Conservation (phyloP, 2,888 invertebrate genomes). For the Aphodius sticticus region DNA sequence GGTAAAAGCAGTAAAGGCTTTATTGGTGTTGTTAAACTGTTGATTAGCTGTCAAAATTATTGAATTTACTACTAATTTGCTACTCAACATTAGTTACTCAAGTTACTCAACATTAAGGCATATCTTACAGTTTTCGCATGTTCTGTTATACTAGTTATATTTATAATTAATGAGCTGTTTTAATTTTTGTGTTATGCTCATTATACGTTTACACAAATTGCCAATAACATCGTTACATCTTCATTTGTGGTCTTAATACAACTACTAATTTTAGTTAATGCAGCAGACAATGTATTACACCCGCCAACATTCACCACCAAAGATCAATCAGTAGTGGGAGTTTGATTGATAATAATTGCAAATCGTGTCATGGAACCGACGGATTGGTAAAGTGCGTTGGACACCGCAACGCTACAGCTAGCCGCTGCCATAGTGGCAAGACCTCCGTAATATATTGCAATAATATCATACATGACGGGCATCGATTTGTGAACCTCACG, state of each 20-base stretch:
- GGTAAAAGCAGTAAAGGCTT: too few species aligned
- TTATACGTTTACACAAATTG: neutral
- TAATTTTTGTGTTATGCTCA: too few species aligned
- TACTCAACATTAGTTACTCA: too few species aligned
- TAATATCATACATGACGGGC: constrained; percentile 19
- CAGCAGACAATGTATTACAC: neutral
- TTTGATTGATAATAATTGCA: neutral
- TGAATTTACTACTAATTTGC: too few species aligned
- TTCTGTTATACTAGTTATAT: too few species aligned
- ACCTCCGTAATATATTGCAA: constrained; percentile 18
- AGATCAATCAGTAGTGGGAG: neutral
- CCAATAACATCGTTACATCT: neutral
- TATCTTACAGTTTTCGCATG: too few species aligned
- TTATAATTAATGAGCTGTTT: too few species aligned
- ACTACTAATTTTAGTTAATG: neutral
- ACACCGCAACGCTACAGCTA: constrained; percentile 12
- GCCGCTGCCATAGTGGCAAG: constrained; percentile 5
- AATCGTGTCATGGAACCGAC: neutral
- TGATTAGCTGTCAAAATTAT: too few species aligned
- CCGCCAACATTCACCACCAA: neutral
- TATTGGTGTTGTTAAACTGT: too few species aligned
- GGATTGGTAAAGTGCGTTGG: constrained; percentile 9
- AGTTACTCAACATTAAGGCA: too few species aligned
- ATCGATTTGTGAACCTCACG: constrained; percentile 17
- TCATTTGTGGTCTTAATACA: neutral